Percentiles rank a stretch among this genome's conserved stretches.
Evolutionary conservation across 1,140 invertebrate species (phyloP).

Genomic region (Spodoptera frugiperda): DNA sequence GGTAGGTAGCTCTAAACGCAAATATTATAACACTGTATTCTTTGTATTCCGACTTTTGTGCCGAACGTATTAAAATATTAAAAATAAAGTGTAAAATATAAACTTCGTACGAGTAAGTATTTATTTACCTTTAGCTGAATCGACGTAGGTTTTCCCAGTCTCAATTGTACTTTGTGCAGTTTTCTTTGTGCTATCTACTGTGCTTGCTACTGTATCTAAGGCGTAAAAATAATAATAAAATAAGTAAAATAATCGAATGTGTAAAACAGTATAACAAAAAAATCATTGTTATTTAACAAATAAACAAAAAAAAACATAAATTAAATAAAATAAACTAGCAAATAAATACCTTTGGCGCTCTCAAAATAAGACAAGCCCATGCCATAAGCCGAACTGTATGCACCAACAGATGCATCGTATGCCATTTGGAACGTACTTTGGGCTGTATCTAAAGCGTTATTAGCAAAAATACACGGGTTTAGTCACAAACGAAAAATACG

Average conservation of each 20-base stretch:
- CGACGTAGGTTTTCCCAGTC: conserved; percentile 73
- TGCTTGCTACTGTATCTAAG: conserved; percentile 75
- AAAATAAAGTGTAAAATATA: neutral
- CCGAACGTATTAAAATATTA: neutral
- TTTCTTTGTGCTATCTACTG: conserved; percentile 78
- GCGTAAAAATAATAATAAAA: conserved; percentile 49
- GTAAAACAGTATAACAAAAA: conserved; percentile 8
- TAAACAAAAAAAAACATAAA: conserved; percentile 46
- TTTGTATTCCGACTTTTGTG: too few species aligned
- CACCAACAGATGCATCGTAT: conserved; percentile 64
- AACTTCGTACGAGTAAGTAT: neutral
- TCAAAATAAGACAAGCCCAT: conserved; percentile 73
- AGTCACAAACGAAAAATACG: conserved; percentile 45
- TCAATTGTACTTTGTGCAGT: conserved; percentile 70
- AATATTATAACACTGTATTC: too few species aligned
- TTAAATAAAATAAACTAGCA: conserved; percentile 23
- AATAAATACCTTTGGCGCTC: conserved; percentile 71
- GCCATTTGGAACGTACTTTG: conserved; percentile 70
- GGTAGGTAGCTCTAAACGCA: too few species aligned
- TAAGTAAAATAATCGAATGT: conserved; percentile 1
- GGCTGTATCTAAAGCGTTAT: conserved; percentile 72
- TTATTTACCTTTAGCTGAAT: conserved; percentile 71
- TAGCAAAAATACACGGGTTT: conserved; percentile 55
- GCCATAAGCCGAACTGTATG: conserved; percentile 71
- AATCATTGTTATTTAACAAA: conserved; percentile 3